Evolutionary conservation across 2,888 invertebrate species (phyloP).

Genomic region (Diabrotica balteata): DNA sequence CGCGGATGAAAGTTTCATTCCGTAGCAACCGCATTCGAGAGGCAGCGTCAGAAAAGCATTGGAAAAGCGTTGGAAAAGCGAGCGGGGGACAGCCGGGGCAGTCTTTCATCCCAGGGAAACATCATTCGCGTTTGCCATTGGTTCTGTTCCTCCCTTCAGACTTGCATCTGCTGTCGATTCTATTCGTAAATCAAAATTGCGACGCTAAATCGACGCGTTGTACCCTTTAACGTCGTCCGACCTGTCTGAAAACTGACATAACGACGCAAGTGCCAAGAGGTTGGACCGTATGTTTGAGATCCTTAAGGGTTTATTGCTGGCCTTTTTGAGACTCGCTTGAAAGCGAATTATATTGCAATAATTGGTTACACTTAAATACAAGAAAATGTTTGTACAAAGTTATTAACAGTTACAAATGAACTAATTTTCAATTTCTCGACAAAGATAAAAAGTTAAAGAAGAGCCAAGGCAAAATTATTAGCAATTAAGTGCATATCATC

Average conservation of each 20-base stretch:
- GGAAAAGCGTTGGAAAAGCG: slow-evolving; percentile 37
- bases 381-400: too few relatives aligned
- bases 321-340: slow-evolving; percentile 9
- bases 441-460: too few relatives aligned
- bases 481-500: too few relatives aligned
- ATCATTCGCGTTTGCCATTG: slow-evolving; percentile 54
- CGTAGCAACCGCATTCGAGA: slow-evolving; percentile 21
- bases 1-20: slow-evolving; percentile 36
- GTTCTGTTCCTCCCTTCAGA: slow-evolving; percentile 54
- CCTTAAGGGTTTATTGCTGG: slow-evolving; percentile 10
- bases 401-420: too few relatives aligned
- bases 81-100: slow-evolving; percentile 41
- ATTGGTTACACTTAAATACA: not conserved
- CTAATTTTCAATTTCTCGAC: too few relatives aligned
- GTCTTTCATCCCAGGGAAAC: slow-evolving; percentile 48
- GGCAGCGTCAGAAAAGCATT: slow-evolving; percentile 19
- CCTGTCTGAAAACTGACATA: slow-evolving; percentile 46
- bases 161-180: slow-evolving; percentile 61
- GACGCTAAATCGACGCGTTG: slow-evolving; percentile 43
- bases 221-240: slow-evolving; percentile 50
- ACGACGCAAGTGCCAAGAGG: slow-evolving; percentile 38
- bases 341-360: not conserved
- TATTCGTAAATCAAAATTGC: slow-evolving; percentile 62
- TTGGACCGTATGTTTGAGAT: slow-evolving; percentile 1
- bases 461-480: too few relatives aligned